phyloP scores from a whole-genome alignment of 2,113 vertebrate genomes.

The Rhizomys pruinosus region DNA sequence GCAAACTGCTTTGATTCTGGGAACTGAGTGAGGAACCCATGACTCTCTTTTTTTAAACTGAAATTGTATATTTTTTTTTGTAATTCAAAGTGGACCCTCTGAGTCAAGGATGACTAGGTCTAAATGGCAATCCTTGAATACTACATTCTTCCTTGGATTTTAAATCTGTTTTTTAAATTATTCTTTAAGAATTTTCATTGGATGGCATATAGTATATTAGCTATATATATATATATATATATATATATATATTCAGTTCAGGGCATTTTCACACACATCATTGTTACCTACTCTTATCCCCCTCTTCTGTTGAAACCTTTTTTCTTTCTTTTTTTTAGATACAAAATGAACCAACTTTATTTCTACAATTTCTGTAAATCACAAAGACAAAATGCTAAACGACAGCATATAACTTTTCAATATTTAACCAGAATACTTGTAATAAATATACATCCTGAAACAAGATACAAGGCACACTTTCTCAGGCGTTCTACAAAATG shows the following conservation, averaged over 20 bases:
- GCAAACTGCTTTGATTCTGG: slow-evolving; percentile 7
- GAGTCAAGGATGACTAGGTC: not conserved
- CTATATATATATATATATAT: not conserved
- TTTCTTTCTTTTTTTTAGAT: slow-evolving; percentile 18
- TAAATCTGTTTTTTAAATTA: not conserved
- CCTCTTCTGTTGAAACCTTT: not conserved
- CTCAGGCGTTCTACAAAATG: slow-evolving; percentile 85
- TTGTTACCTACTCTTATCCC: not conserved
- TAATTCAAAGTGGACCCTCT: not conserved
- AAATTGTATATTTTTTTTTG: not conserved
- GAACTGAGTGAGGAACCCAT: not conserved
- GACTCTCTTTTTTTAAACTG: not conserved
- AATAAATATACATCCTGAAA: slow-evolving; percentile 89
- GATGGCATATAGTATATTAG: too few species aligned
- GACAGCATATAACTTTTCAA: slow-evolving; percentile 86
- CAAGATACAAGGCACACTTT: slow-evolving; percentile 83
- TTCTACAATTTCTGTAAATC: slow-evolving; percentile 87
- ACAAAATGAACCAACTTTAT: slow-evolving; percentile 86
- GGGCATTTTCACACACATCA: not conserved
- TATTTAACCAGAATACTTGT: slow-evolving; percentile 87
- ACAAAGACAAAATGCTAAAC: slow-evolving; percentile 86
- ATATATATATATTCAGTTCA: not conserved
- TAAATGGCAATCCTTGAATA: not conserved
- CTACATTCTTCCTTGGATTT: not conserved
- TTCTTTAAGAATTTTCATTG: too few species aligned